Base-by-base conservation (phyloP, 2,888 invertebrate genomes). In the Molorchus minor region DNA sequence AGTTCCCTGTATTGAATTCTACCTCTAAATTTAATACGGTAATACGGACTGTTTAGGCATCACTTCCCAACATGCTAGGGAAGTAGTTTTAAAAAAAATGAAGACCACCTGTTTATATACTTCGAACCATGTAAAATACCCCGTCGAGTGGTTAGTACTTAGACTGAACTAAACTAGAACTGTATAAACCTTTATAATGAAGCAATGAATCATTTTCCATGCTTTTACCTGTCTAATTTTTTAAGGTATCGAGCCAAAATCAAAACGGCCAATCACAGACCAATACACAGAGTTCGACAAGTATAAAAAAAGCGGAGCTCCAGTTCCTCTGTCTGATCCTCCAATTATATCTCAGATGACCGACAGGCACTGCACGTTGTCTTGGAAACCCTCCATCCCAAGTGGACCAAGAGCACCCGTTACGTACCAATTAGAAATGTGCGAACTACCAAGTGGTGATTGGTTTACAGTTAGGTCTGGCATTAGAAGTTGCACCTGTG, bases 271-370 rank as follows among this genome's bases (percentile, higher is more conserved):
- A 0, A 82, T 91, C 58, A 84, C 85, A 0, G 94, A 94, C 74
- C 92, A 93, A 77, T 94, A 94, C 79, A 85, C 87, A 0, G 94
- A 93, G 72, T 93, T 87, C 78, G 93, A 94, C 75, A 92, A 90
- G 78, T 89, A 90, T 81, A 90, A 91, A 76, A 88, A 88, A 74
- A 88, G 90, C 0, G 94, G 94, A 30, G 87, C 92, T 3, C 96
- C 96, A 0, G 86, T 94, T 77, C 96, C 96, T 0, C 81, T 97
- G 2, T 87, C 93, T 0, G 96, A 97, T 79, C 88, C 88, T 55
- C 98, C 98, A 2, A 93, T 94, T 75, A 94, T 98, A 74, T 91
- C 93, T 13, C 89, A 93, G 49, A 95, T 97, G 92, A 91, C 93
- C 5, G 96, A 96, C 75, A 87, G 94, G 5, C 88, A 91, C 56